Evolutionary conservation across 1,140 invertebrate species (phyloP).

Genomic region (Acromyrmex echinatior): DNA sequence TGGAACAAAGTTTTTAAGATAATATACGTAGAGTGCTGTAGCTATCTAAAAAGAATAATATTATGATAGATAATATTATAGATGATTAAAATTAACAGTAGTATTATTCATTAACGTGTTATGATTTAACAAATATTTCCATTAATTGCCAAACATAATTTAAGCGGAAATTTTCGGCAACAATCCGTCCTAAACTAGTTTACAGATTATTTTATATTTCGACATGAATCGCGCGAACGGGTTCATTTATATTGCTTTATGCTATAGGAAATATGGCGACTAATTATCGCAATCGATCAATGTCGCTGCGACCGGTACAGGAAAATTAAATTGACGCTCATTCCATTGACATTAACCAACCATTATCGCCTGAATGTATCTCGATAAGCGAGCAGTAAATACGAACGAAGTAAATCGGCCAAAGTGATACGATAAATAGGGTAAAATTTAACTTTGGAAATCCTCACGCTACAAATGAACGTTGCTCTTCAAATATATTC

Average conservation of each 20-base stretch:
- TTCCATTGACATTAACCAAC: slow-evolving; percentile 14
- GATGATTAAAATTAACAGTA: neutral
- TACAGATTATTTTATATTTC: slow-evolving; percentile 29
- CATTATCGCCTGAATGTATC: neutral
- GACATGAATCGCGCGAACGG: neutral
- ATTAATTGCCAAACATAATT: neutral
- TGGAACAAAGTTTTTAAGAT: no score
- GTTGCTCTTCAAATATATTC: slow-evolving; percentile 2
- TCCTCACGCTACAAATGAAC: slow-evolving; percentile 8
- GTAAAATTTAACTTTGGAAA: neutral
- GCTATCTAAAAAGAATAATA: no score
- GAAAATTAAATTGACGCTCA: slow-evolving; percentile 21
- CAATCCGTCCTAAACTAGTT: neutral
- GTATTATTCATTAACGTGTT: neutral
- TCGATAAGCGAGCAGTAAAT: neutral
- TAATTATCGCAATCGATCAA: slow-evolving; percentile 39
- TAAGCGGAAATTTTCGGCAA: neutral
- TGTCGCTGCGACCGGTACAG: neutral
- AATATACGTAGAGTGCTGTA: no score
- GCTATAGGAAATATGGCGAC: slow-evolving; percentile 27
- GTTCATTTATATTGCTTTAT: slow-evolving; percentile 2
- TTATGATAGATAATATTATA: no score
- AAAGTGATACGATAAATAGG: neutral
- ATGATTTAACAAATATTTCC: slow-evolving; percentile 4
- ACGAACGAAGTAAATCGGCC: neutral